phyloP scores from a whole-genome alignment of 92 coral and sea anemone genomes.

The Zoanthus sociatus region DNA sequence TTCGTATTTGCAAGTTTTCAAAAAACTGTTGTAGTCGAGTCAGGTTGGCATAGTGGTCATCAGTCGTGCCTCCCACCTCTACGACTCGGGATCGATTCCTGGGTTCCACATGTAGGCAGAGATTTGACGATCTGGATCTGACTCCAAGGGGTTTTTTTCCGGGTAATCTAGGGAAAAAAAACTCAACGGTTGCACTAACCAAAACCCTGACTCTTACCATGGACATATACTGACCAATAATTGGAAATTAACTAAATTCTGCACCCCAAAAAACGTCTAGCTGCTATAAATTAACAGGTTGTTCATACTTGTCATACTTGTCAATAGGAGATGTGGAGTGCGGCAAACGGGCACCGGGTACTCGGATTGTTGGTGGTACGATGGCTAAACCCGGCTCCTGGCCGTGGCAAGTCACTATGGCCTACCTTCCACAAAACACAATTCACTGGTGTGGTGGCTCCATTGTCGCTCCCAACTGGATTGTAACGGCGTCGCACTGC shows the following conservation, averaged over 20 bases:
- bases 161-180: too few species aligned
- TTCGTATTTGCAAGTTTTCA: not conserved
- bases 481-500: slow-evolving; percentile 96
- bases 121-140: too few species aligned
- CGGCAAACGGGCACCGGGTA: slow-evolving; percentile 72
- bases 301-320: too few species aligned
- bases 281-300: not conserved
- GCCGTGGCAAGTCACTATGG: slow-evolving; percentile 97
- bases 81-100: too few species aligned
- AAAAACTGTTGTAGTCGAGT: not conserved
- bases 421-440: slow-evolving; percentile 57
- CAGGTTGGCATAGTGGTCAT: too few species aligned
- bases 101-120: too few species aligned
- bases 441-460: slow-evolving; percentile 97
- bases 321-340: slow-evolving; percentile 66
- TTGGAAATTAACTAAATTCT: not conserved
- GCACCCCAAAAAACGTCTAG: not conserved
- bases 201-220: too few species aligned
- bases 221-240: not conserved
- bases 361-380: slow-evolving; percentile 92
- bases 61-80: too few species aligned
- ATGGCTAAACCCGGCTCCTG: slow-evolving; percentile 83
- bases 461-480: slow-evolving; percentile 79
- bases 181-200: too few species aligned
- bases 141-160: too few species aligned